Conservation (phyloP, 2,797 vertebrate species). For the Sebastes hopkinsi region DNA sequence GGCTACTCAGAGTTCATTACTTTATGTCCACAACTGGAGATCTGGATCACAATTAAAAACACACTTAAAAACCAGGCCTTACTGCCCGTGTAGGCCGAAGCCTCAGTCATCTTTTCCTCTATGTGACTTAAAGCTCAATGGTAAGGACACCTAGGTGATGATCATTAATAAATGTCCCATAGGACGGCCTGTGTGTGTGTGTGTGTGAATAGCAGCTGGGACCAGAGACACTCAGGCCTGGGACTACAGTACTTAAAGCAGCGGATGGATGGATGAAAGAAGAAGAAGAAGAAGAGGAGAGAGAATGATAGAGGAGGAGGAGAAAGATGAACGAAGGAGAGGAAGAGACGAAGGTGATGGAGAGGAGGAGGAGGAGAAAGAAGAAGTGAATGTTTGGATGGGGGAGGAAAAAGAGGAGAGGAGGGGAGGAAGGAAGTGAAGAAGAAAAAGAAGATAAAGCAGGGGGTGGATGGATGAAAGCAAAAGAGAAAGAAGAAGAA, state of each 20-base stretch:
- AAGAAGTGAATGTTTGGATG: too few species aligned
- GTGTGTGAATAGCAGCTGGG: not conserved
- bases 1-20: not conserved
- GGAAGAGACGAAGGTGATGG: too few species aligned
- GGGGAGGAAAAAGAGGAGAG: too few species aligned
- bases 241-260: constrained; percentile 12
- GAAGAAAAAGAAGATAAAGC: too few species aligned
- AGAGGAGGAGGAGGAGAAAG: too few species aligned
- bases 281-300: not conserved
- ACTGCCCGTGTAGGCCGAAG: not conserved
- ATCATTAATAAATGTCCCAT: not conserved
- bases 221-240: not conserved
- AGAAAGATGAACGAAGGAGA: too few species aligned
- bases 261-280: constrained; percentile 1
- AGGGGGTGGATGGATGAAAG: too few species aligned
- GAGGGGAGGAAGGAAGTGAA: too few species aligned
- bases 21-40: not conserved
- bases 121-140: constrained; percentile 24
- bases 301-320: too few species aligned
- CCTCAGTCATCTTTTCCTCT: not conserved
- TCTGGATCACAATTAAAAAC: not conserved
- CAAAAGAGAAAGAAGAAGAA: too few species aligned
- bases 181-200: not conserved
- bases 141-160: constrained; percentile 59
- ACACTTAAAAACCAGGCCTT: not conserved